Conservation (phyloP, 1,140 invertebrate genomes). For the Pantala flavescens region DNA sequence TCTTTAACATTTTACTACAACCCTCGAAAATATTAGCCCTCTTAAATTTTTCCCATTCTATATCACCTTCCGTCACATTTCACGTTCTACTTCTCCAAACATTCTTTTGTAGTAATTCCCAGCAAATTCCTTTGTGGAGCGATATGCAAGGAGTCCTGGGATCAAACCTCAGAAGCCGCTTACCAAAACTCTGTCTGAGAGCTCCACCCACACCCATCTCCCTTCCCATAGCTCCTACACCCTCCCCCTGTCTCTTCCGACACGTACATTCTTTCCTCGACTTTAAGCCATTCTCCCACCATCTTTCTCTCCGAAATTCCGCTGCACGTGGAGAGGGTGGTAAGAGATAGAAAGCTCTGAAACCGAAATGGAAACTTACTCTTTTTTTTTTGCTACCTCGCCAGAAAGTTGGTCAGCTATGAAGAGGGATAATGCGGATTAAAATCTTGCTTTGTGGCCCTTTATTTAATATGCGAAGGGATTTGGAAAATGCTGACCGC, state of each 20-base stretch:
- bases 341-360: no score
- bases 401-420: not conserved
- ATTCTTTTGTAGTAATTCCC: no score
- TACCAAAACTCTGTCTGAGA: not conserved
- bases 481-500: not conserved
- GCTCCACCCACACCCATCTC: not conserved
- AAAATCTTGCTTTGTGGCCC: not conserved
- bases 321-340: no score
- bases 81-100: no score
- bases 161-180: conserved; percentile 4
- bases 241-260: not conserved
- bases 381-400: not conserved
- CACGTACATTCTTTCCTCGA: not conserved
- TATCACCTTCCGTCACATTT: no score
- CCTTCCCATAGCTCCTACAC: not conserved
- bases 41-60: no score
- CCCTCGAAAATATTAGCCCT: no score
- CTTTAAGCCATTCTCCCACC: not conserved
- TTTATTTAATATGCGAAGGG: not conserved
- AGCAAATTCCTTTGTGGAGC: not conserved
- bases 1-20: no score
- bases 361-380: not conserved
- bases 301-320: no score
- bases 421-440: not conserved
- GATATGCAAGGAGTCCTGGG: not conserved